phyloP scores from a whole-genome alignment of 2,113 vertebrate genomes.

The Vombatus ursinus region DNA sequence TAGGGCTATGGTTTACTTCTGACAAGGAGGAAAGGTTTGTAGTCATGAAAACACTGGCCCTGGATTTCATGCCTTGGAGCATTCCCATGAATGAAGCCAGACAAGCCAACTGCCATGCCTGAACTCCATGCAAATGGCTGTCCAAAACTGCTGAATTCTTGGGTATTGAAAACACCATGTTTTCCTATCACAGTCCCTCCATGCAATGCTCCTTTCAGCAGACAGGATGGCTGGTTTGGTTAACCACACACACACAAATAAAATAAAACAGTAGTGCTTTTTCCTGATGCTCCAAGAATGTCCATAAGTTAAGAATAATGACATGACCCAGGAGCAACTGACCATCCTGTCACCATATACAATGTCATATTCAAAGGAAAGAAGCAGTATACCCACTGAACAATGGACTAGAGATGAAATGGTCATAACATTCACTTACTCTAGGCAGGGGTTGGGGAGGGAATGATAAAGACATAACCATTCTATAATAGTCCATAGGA shows the following conservation, averaged over 20 bases:
- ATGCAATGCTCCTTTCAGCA: not conserved
- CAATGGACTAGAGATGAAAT: constrained; percentile 6
- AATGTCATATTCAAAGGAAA: constrained; percentile 18
- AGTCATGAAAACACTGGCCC: constrained; percentile 28
- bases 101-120: not conserved
- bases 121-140: not conserved
- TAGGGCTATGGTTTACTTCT: constrained; percentile 41
- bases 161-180: not conserved
- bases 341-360: not conserved
- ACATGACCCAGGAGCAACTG: not conserved
- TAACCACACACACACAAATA: not conserved
- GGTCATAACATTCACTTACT: constrained; percentile 1
- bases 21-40: constrained; percentile 46
- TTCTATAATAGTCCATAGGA: not conserved
- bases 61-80: no score
- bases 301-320: constrained; percentile 34
- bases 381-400: not conserved
- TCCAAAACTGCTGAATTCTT: not conserved
- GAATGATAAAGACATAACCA: constrained; percentile 27
- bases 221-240: not conserved
- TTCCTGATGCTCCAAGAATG: constrained; percentile 34
- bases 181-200: not conserved
- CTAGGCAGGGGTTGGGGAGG: not conserved
- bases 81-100: not conserved
- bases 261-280: not conserved